A percentile compares a stretch with the other conserved stretches of the same genome.
Evolutionary conservation across 2,113 vertebrate species (phyloP).

Genomic region (Brachirus orientalis): DNA sequence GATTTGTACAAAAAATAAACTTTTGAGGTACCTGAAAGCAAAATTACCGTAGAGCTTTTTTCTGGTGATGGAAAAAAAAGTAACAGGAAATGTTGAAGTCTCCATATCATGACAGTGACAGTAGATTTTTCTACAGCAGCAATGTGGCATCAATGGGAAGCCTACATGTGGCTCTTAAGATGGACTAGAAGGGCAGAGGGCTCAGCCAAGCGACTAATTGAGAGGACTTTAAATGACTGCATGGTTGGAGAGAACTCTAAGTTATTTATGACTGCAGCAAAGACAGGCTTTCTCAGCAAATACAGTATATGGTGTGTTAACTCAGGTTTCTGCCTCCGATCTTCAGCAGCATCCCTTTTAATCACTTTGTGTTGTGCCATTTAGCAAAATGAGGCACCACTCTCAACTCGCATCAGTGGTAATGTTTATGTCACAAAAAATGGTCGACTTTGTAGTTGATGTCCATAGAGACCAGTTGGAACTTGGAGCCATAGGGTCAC

Average conservation of each 20-base stretch:
- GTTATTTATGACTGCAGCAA: slow-evolving; percentile 83
- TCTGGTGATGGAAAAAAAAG: neutral
- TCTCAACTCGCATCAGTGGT: too few species aligned
- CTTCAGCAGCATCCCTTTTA: slow-evolving; percentile 34
- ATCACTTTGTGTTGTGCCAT: slow-evolving; percentile 6
- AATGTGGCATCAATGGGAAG: slow-evolving; percentile 13
- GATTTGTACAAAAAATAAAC: neutral
- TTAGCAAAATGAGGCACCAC: too few species aligned
- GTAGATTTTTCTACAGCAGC: slow-evolving; percentile 14
- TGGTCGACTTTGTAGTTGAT: slow-evolving; percentile 8
- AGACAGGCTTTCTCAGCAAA: slow-evolving; percentile 68
- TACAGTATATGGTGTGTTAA: slow-evolving; percentile 33
- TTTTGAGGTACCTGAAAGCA: neutral
- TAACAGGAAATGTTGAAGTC: neutral
- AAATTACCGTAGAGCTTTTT: neutral
- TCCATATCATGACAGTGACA: neutral
- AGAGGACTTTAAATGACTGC: slow-evolving; percentile 70
- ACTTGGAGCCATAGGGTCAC: too few species aligned
- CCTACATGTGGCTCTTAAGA: slow-evolving; percentile 38
- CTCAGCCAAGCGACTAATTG: slow-evolving; percentile 75
- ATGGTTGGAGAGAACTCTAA: slow-evolving; percentile 74
- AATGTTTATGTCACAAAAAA: too few species aligned
- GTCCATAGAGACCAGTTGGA: slow-evolving; percentile 4
- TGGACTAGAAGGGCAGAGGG: slow-evolving; percentile 44
- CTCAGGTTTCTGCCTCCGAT: slow-evolving; percentile 35